Evolutionary conservation across 2,888 invertebrate genomes (phyloP), one percentile per base, ranked within the genome.

Genomic region (Stramonita haemastoma): DNA sequence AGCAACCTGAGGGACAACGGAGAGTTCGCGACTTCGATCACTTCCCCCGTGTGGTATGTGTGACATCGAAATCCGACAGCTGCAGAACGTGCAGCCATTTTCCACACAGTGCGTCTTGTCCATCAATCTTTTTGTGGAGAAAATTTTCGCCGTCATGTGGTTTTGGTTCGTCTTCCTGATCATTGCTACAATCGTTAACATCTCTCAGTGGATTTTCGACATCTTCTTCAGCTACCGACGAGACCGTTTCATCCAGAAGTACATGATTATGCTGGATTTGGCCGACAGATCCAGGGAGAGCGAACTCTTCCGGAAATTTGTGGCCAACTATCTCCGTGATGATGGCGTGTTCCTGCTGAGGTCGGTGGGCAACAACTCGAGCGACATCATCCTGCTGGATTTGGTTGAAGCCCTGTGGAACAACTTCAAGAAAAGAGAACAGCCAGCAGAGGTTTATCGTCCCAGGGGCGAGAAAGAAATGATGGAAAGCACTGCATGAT

Each of bases 101-200:
- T 93, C 94, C 15, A 85, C 73, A 15, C 95, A 94, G 91, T 94
- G 94, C 87, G 94, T 94, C 1, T 91, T 95, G 77, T 94, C 94
- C 11, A 94, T 95, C 84, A 95, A 95, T 89, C 92, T 95, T 29
- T 95, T 95, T 92, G 94, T 94, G 89, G 95, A 95, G 92, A 95
- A 95, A 90, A 94, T 94, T 90, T 95, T 94, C 90, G 94, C 94
- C 73, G 92, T 94, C 81, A 90, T 93, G 34, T 95, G 95, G 95
- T 95, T 95, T 91, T 95, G 95, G 95, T 91, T 94, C 29, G 92
- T 94, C 86, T 86, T 94, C 29, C 90, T 94, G 46, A 91, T 93
- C 56, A 89, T 92, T 79, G 91, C 90, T 19, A 87, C 92, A 13
- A 19, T 91, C 81, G 81, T 92, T 87, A 91, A 92, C 60, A 86